phyloP scores from a whole-genome alignment of 2,113 vertebrate genomes.

The Microcebus ravelobensis region DNA sequence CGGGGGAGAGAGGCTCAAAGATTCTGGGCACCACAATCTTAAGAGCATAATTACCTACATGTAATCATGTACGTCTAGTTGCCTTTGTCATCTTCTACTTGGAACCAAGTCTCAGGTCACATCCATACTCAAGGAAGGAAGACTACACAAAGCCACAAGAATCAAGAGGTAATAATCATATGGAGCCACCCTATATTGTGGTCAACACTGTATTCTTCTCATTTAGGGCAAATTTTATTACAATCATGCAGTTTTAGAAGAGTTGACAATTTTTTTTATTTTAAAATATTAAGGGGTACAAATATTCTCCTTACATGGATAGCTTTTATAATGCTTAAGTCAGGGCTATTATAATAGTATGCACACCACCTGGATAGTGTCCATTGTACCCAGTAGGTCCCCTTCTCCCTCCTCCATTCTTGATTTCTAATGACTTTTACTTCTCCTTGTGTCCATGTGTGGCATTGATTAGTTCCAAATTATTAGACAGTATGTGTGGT shows the following conservation, averaged over 20 bases:
- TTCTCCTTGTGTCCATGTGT: no score
- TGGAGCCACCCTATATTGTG: fast-evolving
- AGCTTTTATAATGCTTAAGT: no score
- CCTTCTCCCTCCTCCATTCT: no score
- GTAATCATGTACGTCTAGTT: background rate
- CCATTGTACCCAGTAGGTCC: no score
- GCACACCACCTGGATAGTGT: no score
- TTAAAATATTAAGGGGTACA: no score
- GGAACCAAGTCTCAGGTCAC: background rate
- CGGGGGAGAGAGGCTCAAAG: background rate
- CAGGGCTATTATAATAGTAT: no score
- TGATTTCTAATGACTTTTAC: no score
- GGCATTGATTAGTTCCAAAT: no score
- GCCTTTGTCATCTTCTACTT: background rate
- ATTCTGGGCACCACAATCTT: background rate
- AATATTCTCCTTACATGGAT: no score
- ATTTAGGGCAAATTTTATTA: background rate
- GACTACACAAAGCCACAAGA: background rate
- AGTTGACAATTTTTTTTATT: background rate
- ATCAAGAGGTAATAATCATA: background rate
- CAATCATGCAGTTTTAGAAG: background rate
- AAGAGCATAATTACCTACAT: background rate
- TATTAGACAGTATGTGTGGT: no score
- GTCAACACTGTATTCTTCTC: background rate
- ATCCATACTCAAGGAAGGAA: background rate